phyloP scores from a whole-genome alignment of 1,140 invertebrate genomes.

The Anastrepha ludens region DNA sequence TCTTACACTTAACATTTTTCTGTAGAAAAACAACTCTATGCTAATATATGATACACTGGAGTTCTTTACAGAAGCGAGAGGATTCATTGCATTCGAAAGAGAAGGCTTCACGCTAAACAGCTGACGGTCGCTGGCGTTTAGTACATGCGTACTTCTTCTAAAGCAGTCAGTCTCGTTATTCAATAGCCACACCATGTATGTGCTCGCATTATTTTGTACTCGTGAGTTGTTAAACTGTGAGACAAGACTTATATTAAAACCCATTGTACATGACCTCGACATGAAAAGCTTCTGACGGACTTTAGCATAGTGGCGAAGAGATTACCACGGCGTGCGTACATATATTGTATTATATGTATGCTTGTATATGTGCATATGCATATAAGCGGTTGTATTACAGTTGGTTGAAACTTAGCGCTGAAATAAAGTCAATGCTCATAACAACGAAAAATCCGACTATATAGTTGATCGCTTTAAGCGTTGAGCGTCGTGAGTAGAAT shows the following conservation, averaged over 20 bases:
- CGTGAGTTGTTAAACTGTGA: conserved; percentile 12
- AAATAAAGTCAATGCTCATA: conserved; percentile 14
- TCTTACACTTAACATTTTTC: no score
- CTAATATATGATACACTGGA: no score
- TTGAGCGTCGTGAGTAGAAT: conserved; percentile 10
- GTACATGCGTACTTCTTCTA: no score
- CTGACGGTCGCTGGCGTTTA: no score
- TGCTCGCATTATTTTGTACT: neutral
- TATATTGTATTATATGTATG: neutral
- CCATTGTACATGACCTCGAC: conserved; percentile 45
- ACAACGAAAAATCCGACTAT: neutral
- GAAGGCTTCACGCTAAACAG: no score
- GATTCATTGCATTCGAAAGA: no score
- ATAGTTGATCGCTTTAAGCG: neutral
- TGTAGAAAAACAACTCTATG: no score
- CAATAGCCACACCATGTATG: no score
- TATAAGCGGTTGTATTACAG: no score
- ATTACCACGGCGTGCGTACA: conserved; percentile 27
- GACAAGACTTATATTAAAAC: conserved; percentile 24
- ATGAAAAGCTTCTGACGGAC: conserved; percentile 51
- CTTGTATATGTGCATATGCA: neutral
- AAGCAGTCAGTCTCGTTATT: no score
- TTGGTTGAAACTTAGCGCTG: neutral
- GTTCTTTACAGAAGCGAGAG: no score
- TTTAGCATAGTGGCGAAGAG: conserved; percentile 33